Evolutionary conservation across 2,888 invertebrate species (phyloP).

Genomic region (Caenorhabditis becei): DNA sequence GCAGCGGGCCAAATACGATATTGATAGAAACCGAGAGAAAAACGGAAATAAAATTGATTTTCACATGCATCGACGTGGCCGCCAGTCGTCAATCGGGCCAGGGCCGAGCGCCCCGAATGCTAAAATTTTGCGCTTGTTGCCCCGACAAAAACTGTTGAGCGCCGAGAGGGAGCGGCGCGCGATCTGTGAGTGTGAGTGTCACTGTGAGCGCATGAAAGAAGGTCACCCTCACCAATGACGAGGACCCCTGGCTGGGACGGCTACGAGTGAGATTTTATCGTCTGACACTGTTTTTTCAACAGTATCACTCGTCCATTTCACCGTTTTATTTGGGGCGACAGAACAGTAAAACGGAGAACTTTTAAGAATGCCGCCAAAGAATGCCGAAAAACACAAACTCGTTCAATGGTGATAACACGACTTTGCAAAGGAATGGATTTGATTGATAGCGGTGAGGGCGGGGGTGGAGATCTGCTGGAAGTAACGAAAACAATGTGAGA

Average conservation of each 20-base stretch:
- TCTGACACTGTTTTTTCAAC: slow-evolving; percentile 37
- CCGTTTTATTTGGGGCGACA: neutral
- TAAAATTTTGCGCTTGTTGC: slow-evolving; percentile 48
- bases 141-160: slow-evolving; percentile 31
- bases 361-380: slow-evolving; percentile 24
- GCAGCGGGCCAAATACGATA: slow-evolving; percentile 58
- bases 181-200: slow-evolving; percentile 31
- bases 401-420: neutral
- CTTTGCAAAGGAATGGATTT: slow-evolving; percentile 1
- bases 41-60: slow-evolving; percentile 61
- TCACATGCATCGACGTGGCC: slow-evolving; percentile 54
- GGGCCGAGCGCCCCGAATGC: slow-evolving; percentile 13
- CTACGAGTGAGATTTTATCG: slow-evolving; percentile 39
- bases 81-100: slow-evolving; percentile 12
- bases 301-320: neutral
- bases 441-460: slow-evolving; percentile 32
- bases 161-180: slow-evolving; percentile 2
- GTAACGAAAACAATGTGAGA: slow-evolving; percentile 4
- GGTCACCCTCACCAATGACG: slow-evolving; percentile 15
- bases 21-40: slow-evolving; percentile 61
- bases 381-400: neutral
- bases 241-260: slow-evolving; percentile 8
- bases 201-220: slow-evolving; percentile 27
- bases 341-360: slow-evolving; percentile 4
- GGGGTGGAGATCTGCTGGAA: neutral